Base-by-base conservation (phyloP, 2,888 invertebrate species). In the Trissoscelio sp. region DNA sequence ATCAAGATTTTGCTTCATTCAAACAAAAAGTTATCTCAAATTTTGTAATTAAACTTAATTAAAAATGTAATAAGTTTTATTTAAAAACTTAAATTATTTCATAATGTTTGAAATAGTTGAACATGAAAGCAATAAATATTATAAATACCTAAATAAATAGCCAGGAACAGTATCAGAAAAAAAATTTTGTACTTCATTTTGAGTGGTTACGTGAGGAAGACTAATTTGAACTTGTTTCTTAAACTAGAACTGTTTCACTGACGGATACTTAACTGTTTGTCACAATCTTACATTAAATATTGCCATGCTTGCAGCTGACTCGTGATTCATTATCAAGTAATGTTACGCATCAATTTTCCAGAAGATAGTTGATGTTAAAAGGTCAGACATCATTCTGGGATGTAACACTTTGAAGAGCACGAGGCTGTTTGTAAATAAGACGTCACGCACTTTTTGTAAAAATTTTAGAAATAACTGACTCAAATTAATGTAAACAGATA, bases 281-380 rank as follows among this genome's bases (percentile, higher is more conserved):
- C 24, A 28, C 20, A 24, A 20, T 48, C 22, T 28, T 51, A 24
- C 20, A 31, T 31, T 9, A 46, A 62, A 46, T 62, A 24, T 24
- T 24, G 5, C 5, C 31, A 46, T 34, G 12, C 18, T 18, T 16
- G 1, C 12, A 18, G 3, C 24, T 69, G 37, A 57, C 46, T 24
- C 24, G 20, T 9, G 14, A 42, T 62, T 72, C 28, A 42, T 42
- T 72, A 72, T 72, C 60, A 20, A 48, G 46, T 18, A 28, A 62
- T 37, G 39, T 62, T 53, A 62, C 20, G 34, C 24, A n/a, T 51
- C 24, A 6, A 16, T 51, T 72, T 72, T 60, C 37, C 39, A 39
- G 24, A 34, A 66, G 67, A 67, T 72, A 62, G 9, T 24, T 11
- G 0, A 12, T 53, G 60, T 72, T 58, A 60, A 72, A 42, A 72